These are phyloP conservation scores for Acronicta leporina DNA, from an alignment of 2,888 invertebrate species.

Conservation along the genomic window DNA sequence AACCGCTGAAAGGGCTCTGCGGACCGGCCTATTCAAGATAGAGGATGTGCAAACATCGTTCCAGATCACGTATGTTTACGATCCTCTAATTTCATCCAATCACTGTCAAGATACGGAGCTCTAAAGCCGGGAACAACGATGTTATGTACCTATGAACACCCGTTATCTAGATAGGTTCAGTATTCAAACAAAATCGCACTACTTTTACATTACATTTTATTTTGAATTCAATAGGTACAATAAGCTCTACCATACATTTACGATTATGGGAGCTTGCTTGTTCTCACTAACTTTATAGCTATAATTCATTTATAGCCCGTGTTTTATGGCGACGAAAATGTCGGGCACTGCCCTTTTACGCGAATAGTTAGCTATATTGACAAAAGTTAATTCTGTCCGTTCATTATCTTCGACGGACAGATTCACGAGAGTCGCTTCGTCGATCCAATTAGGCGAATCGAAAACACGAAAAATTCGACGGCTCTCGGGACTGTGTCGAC, in stretches of 20 bases:
- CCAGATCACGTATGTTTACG: conserved; percentile 74
- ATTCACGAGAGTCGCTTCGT: conserved; percentile 78
- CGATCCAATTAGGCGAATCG: conserved; percentile 81
- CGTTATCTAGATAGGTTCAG: conserved; percentile 13
- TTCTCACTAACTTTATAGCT: conserved; percentile 44
- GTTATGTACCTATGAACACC: conserved; percentile 35
- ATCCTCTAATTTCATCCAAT: conserved; percentile 78
- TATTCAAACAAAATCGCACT: conserved; percentile 18
- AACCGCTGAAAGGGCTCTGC: conserved; percentile 75
- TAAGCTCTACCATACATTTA: conserved; percentile 28
- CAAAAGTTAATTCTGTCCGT: conserved; percentile 73
- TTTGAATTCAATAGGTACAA: conserved; percentile 19
- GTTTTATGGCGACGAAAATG: conserved; percentile 47
- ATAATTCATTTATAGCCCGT: conserved; percentile 33
- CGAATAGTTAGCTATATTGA: conserved; percentile 48
- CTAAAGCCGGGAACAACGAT: conserved; percentile 29
- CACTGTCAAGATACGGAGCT: conserved; percentile 68
- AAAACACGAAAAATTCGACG: conserved; percentile 63
- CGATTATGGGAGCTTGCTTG: conserved; percentile 33
- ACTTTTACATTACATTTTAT: conserved; percentile 6
- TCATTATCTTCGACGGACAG: conserved; percentile 82
- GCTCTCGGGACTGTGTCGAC: conserved; percentile 40
- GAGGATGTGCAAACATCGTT: conserved; percentile 72
- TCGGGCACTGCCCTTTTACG: conserved; percentile 47
- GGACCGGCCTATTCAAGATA: conserved; percentile 72